Evolutionary conservation across 2,888 invertebrate species (phyloP).

Genomic region (Ommatoiulus sabulosus): DNA sequence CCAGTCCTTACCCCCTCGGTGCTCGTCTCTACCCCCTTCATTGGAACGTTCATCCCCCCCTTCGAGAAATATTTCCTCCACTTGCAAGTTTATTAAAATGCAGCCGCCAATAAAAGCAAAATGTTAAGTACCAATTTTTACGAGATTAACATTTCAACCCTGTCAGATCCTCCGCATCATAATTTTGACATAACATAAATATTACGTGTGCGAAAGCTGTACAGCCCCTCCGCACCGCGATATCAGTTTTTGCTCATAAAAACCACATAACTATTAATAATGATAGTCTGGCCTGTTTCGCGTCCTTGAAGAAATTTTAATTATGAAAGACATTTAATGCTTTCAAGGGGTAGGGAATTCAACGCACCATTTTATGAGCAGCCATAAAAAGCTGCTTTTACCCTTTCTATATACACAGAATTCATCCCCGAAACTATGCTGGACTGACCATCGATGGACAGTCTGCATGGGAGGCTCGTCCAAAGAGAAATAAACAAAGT

Average conservation of each 20-base stretch:
- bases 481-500: neutral
- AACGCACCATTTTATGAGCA: slow-evolving; percentile 1
- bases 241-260: slow-evolving; percentile 47
- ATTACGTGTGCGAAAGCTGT: slow-evolving; percentile 9
- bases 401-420: neutral
- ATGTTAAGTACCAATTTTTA: slow-evolving; percentile 34
- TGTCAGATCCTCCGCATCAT: slow-evolving; percentile 27
- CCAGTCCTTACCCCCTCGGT: neutral
- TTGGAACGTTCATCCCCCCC: neutral
- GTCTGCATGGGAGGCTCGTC: neutral
- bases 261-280: slow-evolving; percentile 51
- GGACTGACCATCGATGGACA: neutral
- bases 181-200: slow-evolving; percentile 46
- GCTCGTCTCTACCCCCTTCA: slow-evolving; percentile 25
- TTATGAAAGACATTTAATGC: slow-evolving; percentile 51
- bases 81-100: slow-evolving; percentile 16
- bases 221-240: neutral
- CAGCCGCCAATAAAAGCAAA: slow-evolving; percentile 34
- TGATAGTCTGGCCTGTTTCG: slow-evolving; percentile 51
- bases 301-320: slow-evolving; percentile 50
- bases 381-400: slow-evolving; percentile 37
- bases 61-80: neutral
- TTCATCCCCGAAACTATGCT: neutral
- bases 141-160: slow-evolving; percentile 34
- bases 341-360: slow-evolving; percentile 49